phyloP scores from a whole-genome alignment of 2,888 invertebrate genomes.

The Trimorus sp. region DNA sequence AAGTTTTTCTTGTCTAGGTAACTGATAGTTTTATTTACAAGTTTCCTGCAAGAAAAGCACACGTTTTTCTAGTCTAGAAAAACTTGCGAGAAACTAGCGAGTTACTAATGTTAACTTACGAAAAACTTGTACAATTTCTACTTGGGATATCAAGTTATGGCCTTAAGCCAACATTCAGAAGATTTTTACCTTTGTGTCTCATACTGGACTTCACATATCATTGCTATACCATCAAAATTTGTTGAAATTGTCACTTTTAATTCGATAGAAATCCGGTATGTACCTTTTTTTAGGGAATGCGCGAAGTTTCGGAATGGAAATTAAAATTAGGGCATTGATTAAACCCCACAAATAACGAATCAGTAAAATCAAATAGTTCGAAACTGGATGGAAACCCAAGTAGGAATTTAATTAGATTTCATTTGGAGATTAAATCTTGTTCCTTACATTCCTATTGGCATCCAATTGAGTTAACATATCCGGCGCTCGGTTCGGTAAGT shows the following conservation, averaged over 20 bases:
- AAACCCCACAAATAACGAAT: conserved; percentile 45
- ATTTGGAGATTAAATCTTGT: conserved; percentile 60
- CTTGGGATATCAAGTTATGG: no score
- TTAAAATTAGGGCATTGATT: conserved; percentile 31
- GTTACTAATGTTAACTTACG: no score
- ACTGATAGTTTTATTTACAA: no score
- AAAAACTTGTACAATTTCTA: no score
- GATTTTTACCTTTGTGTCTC: no score
- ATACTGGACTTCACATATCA: no score
- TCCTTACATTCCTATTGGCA: conserved; percentile 59
- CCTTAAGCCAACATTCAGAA: no score
- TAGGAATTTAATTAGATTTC: conserved; percentile 63
- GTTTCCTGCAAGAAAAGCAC: no score
- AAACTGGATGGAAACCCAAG: conserved; percentile 34
- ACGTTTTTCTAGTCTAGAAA: no score
- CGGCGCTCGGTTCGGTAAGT: conserved; percentile 47
- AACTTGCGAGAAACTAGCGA: no score
- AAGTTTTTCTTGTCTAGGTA: no score
- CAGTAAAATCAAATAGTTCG: conserved; percentile 43
- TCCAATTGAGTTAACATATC: conserved; percentile 61
- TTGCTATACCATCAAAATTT: no score
- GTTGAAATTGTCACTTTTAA: background rate
- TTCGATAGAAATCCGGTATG: background rate
- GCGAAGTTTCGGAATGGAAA: conserved; percentile 24
- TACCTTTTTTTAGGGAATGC: conserved; percentile 1